These are phyloP conservation scores for Porites divaricata DNA, from an alignment of 92 coral and sea anemone species.

Conservation along the genomic window DNA sequence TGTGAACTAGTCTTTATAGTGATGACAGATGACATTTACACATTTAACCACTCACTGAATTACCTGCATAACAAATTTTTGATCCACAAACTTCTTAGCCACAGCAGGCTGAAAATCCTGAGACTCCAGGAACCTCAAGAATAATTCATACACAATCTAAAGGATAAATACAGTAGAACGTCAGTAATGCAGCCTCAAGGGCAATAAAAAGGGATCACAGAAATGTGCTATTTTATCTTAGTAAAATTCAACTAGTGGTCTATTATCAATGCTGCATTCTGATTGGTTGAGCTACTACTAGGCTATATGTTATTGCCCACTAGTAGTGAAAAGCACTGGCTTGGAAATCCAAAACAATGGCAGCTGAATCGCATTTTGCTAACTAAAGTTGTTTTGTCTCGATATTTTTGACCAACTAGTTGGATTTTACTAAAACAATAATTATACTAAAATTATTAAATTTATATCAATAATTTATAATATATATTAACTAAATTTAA, in stretches of 20 bases:
- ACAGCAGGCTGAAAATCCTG: slow-evolving; percentile 91
- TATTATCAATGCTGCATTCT: no score
- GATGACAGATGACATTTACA: neutral
- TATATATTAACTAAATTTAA: no score
- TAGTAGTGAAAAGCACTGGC: no score
- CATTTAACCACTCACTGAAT: neutral
- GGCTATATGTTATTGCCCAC: no score
- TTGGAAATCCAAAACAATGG: no score
- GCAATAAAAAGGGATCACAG: neutral
- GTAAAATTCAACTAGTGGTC: neutral
- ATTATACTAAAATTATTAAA: no score
- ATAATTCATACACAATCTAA: slow-evolving; percentile 96
- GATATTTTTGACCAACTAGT: no score
- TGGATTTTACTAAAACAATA: no score
- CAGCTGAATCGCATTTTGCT: no score
- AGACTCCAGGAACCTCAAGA: slow-evolving; percentile 94
- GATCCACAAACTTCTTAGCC: slow-evolving; percentile 94
- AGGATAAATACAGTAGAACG: slow-evolving; percentile 7
- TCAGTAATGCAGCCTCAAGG: neutral
- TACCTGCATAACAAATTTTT: slow-evolving; percentile 96
- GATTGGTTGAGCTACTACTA: no score
- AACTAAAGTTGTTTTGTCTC: no score
- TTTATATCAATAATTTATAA: no score
- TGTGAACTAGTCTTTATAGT: neutral
- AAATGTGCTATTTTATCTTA: neutral